phyloP scores from a whole-genome alignment of 37 sponge, comb jelly and placozoan species.

The Ianthella basta region DNA sequence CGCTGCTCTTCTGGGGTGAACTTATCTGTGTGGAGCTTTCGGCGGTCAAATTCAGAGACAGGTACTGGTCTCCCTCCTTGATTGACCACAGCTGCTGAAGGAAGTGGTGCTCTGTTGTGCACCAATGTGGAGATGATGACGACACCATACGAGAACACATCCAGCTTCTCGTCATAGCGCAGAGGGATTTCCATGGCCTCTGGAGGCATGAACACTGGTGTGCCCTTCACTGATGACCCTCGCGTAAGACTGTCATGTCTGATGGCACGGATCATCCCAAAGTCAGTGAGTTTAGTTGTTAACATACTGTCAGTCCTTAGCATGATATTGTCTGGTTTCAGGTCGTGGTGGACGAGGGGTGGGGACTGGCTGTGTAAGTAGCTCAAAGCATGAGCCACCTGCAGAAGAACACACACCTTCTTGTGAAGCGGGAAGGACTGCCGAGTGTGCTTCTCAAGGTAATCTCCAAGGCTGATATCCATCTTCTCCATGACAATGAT shows the following conservation, averaged over 20 bases:
- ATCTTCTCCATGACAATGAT: conserved; percentile 9
- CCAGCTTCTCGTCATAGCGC: not conserved
- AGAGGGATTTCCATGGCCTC: not conserved
- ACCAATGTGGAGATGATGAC: not conserved
- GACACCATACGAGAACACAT: not conserved
- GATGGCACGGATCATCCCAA: not conserved
- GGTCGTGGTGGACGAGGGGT: not conserved
- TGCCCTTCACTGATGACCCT: not conserved
- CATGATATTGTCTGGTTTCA: not conserved
- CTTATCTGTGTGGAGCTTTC: not conserved
- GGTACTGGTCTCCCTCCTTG: not conserved
- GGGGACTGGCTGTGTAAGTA: not conserved
- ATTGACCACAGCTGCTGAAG: not conserved
- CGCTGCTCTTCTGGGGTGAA: not conserved
- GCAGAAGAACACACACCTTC: not conserved
- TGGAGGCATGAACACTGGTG: not conserved
- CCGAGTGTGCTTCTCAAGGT: not conserved
- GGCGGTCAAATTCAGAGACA: not conserved
- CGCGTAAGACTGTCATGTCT: not conserved
- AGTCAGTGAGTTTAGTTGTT: not conserved
- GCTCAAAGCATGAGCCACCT: not conserved
- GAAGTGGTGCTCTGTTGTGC: not conserved
- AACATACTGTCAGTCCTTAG: not conserved
- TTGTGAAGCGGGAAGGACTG: not conserved
- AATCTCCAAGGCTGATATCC: not conserved